Percentiles rank a stretch among this genome's conserved stretches.
phyloP scores from a whole-genome alignment of 2,888 invertebrate species.

The Idaea straminata region DNA sequence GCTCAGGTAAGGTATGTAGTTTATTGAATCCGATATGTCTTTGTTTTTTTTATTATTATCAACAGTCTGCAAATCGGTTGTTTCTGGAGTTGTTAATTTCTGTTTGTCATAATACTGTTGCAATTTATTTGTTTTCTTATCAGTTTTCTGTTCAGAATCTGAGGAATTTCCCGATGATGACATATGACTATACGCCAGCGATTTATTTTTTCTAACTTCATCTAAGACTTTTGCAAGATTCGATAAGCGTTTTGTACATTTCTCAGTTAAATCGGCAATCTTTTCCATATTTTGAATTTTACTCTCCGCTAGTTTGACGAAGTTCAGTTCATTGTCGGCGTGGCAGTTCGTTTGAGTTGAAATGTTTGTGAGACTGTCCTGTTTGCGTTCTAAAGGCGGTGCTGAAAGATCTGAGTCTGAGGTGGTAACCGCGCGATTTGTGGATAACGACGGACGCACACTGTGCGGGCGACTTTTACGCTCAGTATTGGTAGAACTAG shows the following conservation, averaged over 20 bases:
- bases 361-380: slow-evolving; percentile 43
- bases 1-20: slow-evolving; percentile 48
- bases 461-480: slow-evolving; percentile 6
- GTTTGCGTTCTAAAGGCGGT: slow-evolving; percentile 15
- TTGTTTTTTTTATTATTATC: slow-evolving; percentile 20
- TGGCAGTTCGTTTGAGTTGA: slow-evolving; percentile 61
- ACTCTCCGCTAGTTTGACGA: slow-evolving; percentile 63
- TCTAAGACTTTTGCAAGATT: slow-evolving; percentile 71
- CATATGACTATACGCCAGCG: slow-evolving; percentile 61
- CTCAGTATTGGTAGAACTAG: slow-evolving; percentile 7
- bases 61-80: slow-evolving; percentile 23
- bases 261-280: slow-evolving; percentile 71
- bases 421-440: slow-evolving; percentile 29
- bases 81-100: slow-evolving; percentile 24
- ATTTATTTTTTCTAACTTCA: slow-evolving; percentile 72
- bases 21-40: slow-evolving; percentile 23
- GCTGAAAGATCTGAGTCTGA: slow-evolving; percentile 38
- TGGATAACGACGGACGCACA: slow-evolving; percentile 16
- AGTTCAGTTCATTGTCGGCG: slow-evolving; percentile 53
- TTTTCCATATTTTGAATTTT: slow-evolving; percentile 75
- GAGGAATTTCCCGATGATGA: slow-evolving; percentile 60
- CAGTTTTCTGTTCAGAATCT: slow-evolving; percentile 54
- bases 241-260: slow-evolving; percentile 70
- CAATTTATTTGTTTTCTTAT: slow-evolving; percentile 32
- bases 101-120: slow-evolving; percentile 17